A percentile compares a stretch with the other conserved stretches of the same genome.
phyloP scores from a whole-genome alignment of 2,113 vertebrate genomes.

The Solenodon paradoxus region DNA sequence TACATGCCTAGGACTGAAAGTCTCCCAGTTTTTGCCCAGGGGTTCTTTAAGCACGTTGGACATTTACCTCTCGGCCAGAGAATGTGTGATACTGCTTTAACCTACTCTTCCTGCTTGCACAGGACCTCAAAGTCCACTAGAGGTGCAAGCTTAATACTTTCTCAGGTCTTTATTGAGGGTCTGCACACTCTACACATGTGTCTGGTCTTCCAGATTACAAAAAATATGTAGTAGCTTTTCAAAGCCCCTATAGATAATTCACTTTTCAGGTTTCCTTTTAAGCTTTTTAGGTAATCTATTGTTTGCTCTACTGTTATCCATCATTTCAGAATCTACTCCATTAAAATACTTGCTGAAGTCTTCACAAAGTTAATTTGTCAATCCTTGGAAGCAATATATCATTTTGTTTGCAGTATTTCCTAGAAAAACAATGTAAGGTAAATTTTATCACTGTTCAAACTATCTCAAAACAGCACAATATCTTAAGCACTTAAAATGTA shows the following conservation, averaged over 20 bases:
- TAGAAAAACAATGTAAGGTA: conserved; percentile 1
- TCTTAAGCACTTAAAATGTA: background rate
- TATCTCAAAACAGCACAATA: conserved; percentile 28
- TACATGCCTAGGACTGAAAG: background rate
- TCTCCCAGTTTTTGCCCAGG: background rate
- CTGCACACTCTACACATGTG: background rate
- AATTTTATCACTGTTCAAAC: background rate
- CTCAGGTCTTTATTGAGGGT: background rate
- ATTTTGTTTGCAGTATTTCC: conserved; percentile 33
- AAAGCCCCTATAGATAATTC: background rate
- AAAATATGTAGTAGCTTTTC: background rate
- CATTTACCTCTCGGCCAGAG: background rate
- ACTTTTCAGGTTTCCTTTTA: conserved; percentile 17
- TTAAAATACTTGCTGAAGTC: conserved; percentile 35
- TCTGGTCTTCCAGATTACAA: background rate
- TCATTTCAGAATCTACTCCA: background rate
- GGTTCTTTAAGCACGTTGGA: background rate
- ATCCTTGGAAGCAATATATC: background rate
- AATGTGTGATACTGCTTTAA: background rate
- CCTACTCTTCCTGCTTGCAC: background rate
- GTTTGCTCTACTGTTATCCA: background rate
- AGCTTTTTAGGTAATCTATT: background rate
- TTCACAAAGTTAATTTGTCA: conserved; percentile 16
- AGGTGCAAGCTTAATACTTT: background rate
- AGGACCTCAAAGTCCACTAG: background rate